phyloP scores from a whole-genome alignment of 2,888 invertebrate species.

The Torymus texanus region DNA sequence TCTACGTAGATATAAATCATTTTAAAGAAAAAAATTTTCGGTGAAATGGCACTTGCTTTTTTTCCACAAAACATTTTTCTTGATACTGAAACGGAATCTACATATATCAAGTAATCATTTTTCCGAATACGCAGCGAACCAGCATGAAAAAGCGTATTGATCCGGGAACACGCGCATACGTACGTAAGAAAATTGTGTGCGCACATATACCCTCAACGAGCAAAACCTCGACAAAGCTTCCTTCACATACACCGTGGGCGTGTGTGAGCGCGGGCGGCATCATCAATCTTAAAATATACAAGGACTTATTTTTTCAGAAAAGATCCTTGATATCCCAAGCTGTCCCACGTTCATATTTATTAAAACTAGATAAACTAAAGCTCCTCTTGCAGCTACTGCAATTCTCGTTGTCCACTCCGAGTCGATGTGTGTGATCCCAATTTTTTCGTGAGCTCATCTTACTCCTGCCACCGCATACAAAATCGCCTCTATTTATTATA shows the following conservation, averaged over 20 bases:
- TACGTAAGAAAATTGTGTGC: constrained; percentile 1
- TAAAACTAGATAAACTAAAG: constrained; percentile 24
- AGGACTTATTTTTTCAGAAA: neutral
- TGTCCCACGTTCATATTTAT: constrained; percentile 9
- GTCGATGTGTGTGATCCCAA: neutral
- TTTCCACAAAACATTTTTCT: too few relatives aligned
- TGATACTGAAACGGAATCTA: too few relatives aligned
- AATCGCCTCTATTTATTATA: constrained; percentile 4
- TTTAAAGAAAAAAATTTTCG: too few relatives aligned
- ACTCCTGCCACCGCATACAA: too few relatives aligned
- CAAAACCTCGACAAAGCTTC: constrained; percentile 8
- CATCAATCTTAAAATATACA: constrained; percentile 35
- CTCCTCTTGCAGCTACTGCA: neutral
- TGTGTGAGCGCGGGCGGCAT: neutral
- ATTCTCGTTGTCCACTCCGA: neutral
- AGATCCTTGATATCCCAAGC: neutral
- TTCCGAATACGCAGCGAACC: too few relatives aligned
- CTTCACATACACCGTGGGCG: neutral
- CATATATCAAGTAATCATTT: too few relatives aligned
- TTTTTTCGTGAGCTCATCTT: too few relatives aligned
- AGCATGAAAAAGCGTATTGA: neutral
- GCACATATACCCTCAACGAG: neutral
- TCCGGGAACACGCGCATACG: neutral
- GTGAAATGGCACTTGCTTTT: too few relatives aligned
- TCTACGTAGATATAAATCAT: too few relatives aligned